Conservation (phyloP, 2,113 vertebrate species). For the Psammodynastes pulverulentus region DNA sequence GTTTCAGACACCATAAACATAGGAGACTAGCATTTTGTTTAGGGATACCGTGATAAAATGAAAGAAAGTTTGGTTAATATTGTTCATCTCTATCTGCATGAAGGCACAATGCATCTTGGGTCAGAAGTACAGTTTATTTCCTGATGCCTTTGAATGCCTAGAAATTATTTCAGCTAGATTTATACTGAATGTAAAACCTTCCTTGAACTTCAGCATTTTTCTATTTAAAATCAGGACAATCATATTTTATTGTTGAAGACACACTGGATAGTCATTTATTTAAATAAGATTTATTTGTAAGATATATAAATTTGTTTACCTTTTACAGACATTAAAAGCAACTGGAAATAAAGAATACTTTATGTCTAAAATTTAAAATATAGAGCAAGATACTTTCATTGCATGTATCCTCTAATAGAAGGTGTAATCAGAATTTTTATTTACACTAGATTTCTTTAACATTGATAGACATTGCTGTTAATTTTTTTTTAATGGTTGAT, state of each 20-base stretch:
- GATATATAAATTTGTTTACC: conserved; percentile 48
- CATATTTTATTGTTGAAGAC: conserved; percentile 31
- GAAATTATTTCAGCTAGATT: conserved; percentile 53
- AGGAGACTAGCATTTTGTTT: conserved; percentile 45
- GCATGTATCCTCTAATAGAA: background rate
- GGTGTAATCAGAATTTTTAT: background rate
- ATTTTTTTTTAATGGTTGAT: background rate
- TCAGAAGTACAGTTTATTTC: conserved; percentile 37
- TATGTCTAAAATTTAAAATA: conserved; percentile 3
- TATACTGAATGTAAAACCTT: conserved; percentile 51
- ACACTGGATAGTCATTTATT: conserved; percentile 28
- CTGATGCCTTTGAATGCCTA: conserved; percentile 39
- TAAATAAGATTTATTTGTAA: conserved; percentile 37
- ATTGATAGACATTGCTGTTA: background rate
- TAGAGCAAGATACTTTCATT: background rate
- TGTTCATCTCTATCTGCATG: conserved; percentile 51
- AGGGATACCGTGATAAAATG: conserved; percentile 34
- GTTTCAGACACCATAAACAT: conserved; percentile 29
- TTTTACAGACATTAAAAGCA: conserved; percentile 34
- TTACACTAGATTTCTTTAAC: background rate
- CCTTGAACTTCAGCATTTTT: conserved; percentile 47
- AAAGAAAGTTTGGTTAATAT: conserved; percentile 47
- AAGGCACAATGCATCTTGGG: conserved; percentile 46
- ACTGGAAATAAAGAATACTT: background rate
- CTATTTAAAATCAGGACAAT: conserved; percentile 17